Evolutionary conservation across 2,113 vertebrate genomes (phyloP).

Genomic region (Ploceus nigricollis): DNA sequence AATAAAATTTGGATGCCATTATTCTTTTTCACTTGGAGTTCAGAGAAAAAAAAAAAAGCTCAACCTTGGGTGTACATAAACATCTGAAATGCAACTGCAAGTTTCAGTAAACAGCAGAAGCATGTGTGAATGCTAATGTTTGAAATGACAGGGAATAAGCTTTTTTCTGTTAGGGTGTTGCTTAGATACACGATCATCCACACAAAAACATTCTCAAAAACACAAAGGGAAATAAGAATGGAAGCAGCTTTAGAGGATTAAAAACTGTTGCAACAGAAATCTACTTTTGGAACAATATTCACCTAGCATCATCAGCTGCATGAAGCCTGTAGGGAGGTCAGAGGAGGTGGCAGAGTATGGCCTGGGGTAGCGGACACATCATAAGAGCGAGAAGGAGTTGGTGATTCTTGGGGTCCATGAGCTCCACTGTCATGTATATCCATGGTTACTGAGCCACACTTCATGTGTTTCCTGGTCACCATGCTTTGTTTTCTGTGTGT

Average conservation of each 20-base stretch:
- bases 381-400: background rate
- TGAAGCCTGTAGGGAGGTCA: background rate
- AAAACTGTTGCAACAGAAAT: background rate
- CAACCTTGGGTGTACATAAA: background rate
- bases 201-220: background rate
- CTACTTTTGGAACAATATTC: background rate
- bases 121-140: background rate
- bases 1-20: background rate
- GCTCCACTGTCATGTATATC: background rate
- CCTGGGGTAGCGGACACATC: background rate
- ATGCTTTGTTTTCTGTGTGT: background rate
- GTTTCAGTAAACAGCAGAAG: background rate
- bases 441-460: background rate
- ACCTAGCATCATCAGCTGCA: background rate
- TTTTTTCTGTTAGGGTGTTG: constrained; percentile 16
- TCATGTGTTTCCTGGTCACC: background rate
- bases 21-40: background rate
- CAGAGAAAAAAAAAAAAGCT: background rate
- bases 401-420: background rate
- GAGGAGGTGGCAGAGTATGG: background rate
- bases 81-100: background rate
- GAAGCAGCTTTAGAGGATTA: background rate
- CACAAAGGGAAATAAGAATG: background rate
- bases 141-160: background rate
- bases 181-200: constrained; percentile 38